phyloP scores from a whole-genome alignment of 1,140 invertebrate species.

The Eciton burchellii region DNA sequence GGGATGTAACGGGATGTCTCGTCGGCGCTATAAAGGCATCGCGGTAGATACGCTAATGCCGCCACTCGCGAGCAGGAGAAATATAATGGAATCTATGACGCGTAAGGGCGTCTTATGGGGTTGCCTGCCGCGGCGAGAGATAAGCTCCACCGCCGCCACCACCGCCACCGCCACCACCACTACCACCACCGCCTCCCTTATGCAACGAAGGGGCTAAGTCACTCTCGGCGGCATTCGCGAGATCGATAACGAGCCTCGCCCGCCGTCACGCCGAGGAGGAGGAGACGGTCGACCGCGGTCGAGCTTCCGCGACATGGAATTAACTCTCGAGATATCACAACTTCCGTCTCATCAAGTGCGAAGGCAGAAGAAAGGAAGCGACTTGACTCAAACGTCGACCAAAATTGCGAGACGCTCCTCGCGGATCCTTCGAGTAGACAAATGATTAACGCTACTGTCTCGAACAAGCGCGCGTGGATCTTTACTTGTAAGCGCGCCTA shows the following conservation, averaged over 20 bases:
- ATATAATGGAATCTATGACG: conserved; percentile 67
- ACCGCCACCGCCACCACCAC: background rate
- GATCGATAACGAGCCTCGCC: conserved; percentile 65
- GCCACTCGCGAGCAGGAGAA: conserved; percentile 18
- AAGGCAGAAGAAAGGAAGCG: background rate
- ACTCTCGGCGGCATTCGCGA: conserved; percentile 55
- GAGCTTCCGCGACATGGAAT: conserved; percentile 41
- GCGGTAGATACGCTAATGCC: conserved; percentile 54
- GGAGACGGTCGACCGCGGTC: conserved; percentile 34
- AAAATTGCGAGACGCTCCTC: too few relatives aligned
- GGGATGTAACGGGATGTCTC: background rate
- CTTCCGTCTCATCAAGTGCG: conserved; percentile 16
- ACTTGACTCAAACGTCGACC: background rate
- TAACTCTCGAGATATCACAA: conserved; percentile 47
- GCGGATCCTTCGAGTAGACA: too few relatives aligned
- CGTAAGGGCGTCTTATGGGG: conserved; percentile 62
- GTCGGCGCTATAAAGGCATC: conserved; percentile 40
- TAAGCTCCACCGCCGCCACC: conserved; percentile 44
- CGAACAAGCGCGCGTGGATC: background rate
- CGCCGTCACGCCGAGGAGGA: conserved; percentile 11
- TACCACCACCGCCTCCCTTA: conserved; percentile 22
- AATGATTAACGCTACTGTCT: too few relatives aligned
- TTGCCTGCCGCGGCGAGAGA: conserved; percentile 40
- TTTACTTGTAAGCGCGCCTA: background rate
- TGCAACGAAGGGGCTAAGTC: conserved; percentile 58